Percentiles rank a stretch among this genome's conserved stretches.
Conservation (phyloP, 2,113 vertebrate species). For the Lepisosteus osseus region DNA sequence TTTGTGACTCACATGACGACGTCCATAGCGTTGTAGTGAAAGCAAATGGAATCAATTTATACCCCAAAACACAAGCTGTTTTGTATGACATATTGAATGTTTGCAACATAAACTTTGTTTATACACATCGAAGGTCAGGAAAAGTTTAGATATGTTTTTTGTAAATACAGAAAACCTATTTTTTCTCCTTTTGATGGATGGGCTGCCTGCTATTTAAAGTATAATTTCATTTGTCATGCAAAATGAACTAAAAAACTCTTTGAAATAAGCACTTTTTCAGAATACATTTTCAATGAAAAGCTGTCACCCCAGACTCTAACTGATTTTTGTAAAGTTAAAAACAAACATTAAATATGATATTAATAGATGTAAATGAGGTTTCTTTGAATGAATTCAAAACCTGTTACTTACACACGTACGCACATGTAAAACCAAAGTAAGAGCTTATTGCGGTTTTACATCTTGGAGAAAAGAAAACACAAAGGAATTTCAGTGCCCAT, state of each 20-base stretch:
- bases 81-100: slow-evolving; percentile 53
- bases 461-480: slow-evolving; percentile 20
- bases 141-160: slow-evolving; percentile 50
- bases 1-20: slow-evolving; percentile 18
- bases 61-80: slow-evolving; percentile 34
- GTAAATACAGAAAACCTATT: slow-evolving; percentile 42
- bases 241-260: neutral
- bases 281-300: neutral
- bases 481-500: slow-evolving; percentile 24
- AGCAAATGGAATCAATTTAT: slow-evolving; percentile 55
- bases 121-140: slow-evolving; percentile 54
- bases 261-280: neutral
- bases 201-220: slow-evolving; percentile 36
- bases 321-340: too few species aligned
- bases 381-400: too few species aligned
- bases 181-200: slow-evolving; percentile 33
- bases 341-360: too few species aligned
- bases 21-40: slow-evolving; percentile 13
- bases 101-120: slow-evolving; percentile 47
- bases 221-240: slow-evolving; percentile 38
- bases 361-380: too few species aligned
- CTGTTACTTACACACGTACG: neutral
- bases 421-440: slow-evolving; percentile 29
- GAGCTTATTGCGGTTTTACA: slow-evolving; percentile 15
- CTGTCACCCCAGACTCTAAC: neutral